A percentile compares a stretch with the other conserved stretches of the same genome.
Evolutionary conservation across 2,797 vertebrate genomes (phyloP).

Genomic region (Neopelma chrysocephalum): DNA sequence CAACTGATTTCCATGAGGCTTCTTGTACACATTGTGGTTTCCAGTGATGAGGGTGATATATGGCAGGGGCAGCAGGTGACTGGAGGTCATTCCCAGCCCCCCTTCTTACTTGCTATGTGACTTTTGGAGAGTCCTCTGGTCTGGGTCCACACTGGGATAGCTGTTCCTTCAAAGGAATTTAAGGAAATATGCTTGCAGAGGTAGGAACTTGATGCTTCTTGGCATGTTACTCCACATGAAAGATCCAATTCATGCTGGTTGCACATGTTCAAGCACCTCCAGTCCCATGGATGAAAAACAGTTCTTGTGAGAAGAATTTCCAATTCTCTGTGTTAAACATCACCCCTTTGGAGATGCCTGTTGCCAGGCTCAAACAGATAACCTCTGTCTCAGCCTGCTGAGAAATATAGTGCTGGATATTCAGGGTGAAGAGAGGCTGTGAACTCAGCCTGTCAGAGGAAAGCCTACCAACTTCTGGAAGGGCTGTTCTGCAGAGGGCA

Average conservation of each 20-base stretch:
- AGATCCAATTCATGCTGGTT: not conserved
- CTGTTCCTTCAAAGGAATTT: not conserved
- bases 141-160: not conserved
- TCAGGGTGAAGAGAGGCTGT: not conserved
- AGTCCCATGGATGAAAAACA: not conserved
- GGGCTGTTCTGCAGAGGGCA: not conserved
- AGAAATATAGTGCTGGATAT: not conserved
- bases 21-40: not conserved
- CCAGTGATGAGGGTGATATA: not conserved
- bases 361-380: not conserved
- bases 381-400: not conserved
- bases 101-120: not conserved
- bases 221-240: not conserved
- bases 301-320: not conserved
- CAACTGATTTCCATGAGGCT: rapidly evolving
- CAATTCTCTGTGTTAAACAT: not conserved
- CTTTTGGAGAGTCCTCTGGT: not conserved
- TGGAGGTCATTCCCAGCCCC: not conserved
- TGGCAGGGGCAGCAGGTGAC: not conserved
- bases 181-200: not conserved
- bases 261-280: not conserved
- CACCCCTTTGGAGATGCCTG: not conserved
- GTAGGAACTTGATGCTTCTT: not conserved
- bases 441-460: not conserved
- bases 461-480: not conserved